Percentiles rank a stretch among this genome's conserved stretches.
These are phyloP conservation scores for Grantiella picta DNA, from an alignment of 2,113 vertebrate genomes.

Conservation along the genomic window DNA sequence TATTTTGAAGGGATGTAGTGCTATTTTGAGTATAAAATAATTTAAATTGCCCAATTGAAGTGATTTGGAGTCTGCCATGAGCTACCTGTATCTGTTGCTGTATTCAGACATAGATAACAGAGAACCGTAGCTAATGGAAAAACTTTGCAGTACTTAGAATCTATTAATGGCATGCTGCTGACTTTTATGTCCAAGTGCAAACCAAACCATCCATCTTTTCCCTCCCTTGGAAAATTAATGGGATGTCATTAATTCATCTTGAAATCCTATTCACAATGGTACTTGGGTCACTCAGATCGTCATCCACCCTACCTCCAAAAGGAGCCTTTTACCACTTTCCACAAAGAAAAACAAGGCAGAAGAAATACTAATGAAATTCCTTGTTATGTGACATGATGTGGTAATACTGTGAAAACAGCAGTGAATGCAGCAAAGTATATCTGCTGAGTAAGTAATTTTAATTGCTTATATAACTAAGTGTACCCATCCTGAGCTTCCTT, in stretches of 20 bases:
- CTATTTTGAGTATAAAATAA: not conserved
- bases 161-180: not conserved
- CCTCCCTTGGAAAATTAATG: not conserved
- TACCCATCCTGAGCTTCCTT: not conserved
- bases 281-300: not conserved
- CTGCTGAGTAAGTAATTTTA: not conserved
- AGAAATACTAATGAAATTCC: not conserved
- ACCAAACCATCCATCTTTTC: not conserved
- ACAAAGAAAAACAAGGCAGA: not conserved
- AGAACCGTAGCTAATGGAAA: not conserved
- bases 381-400: not conserved
- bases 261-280: not conserved
- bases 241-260: not conserved
- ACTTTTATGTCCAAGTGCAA: not conserved
- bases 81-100: not conserved
- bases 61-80: not conserved
- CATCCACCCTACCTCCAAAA: not conserved
- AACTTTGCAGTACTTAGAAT: not conserved
- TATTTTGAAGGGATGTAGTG: not conserved
- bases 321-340: not conserved
- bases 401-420: not conserved
- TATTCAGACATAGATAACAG: not conserved
- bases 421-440: not conserved
- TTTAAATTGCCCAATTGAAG: not conserved
- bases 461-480: not conserved